Percentiles rank a stretch among this genome's conserved stretches.
Evolutionary conservation across 2,888 invertebrate species (phyloP).

Genomic region (Andrena bicolor): DNA sequence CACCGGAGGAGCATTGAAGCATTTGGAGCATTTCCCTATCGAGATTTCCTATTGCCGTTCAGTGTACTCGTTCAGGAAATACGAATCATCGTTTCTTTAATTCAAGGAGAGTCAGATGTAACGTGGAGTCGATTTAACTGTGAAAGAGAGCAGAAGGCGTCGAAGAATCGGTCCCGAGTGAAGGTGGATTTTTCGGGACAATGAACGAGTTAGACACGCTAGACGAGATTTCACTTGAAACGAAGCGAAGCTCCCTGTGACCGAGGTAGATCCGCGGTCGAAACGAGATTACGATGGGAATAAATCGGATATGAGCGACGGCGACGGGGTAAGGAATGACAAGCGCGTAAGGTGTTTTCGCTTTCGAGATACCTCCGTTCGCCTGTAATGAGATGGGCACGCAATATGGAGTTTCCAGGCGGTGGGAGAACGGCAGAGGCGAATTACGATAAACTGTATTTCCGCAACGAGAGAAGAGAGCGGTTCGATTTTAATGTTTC

Average conservation of each 20-base stretch:
- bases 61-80: too few relatives aligned
- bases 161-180: not conserved
- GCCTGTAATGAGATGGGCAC: conserved; percentile 64
- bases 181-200: conserved; percentile 6
- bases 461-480: conserved; percentile 62
- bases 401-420: conserved; percentile 19
- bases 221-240: conserved; percentile 15
- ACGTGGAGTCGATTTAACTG: too few relatives aligned
- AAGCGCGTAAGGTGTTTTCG: conserved; percentile 55
- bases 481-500: conserved; percentile 80
- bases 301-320: conserved; percentile 56
- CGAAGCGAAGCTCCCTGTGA: conserved; percentile 4
- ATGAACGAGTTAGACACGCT: not conserved
- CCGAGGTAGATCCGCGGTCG: conserved; percentile 18
- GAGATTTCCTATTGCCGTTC: not conserved
- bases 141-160: not conserved
- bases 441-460: conserved; percentile 81
- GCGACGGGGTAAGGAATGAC: conserved; percentile 43
- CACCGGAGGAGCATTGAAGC: not conserved
- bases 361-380: conserved; percentile 57
- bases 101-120: too few relatives aligned
- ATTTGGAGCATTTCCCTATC: not conserved
- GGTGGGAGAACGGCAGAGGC: conserved; percentile 26
- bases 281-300: conserved; percentile 45
- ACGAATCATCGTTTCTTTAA: too few relatives aligned